These are phyloP conservation scores for Aplysina aerophoba DNA, from an alignment of 37 sponge, comb jelly and placozoan species.

Conservation along the genomic window DNA sequence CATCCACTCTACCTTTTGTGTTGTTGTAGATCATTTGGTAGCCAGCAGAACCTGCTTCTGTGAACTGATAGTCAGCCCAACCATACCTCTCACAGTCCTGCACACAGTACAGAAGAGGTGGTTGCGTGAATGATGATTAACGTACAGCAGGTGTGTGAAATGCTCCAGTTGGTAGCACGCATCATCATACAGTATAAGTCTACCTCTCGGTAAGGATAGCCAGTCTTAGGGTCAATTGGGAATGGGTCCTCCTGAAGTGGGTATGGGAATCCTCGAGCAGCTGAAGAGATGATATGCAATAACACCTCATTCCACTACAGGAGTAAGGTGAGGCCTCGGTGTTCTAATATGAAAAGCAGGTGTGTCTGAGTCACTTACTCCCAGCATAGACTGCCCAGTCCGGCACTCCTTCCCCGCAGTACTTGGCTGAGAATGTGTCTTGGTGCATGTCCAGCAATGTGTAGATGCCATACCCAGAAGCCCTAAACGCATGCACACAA, in stretches of 20 bases:
- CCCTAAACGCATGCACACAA: too few species aligned
- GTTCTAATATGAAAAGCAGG: too few species aligned
- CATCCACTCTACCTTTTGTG: slow-evolving; percentile 77
- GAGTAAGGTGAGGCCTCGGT: too few species aligned
- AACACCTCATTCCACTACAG: too few species aligned
- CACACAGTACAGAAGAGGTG: too few species aligned
- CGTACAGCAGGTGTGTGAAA: too few species aligned
- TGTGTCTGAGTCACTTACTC: too few species aligned
- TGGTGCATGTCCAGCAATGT: slow-evolving; percentile 94
- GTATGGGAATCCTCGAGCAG: slow-evolving; percentile 6
- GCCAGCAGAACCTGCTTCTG: slow-evolving; percentile 61
- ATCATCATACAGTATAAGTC: too few species aligned
- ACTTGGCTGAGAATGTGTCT: slow-evolving; percentile 71
- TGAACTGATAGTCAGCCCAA: slow-evolving; percentile 73
- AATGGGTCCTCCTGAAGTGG: slow-evolving; percentile 18
- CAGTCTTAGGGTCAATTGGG: slow-evolving; percentile 56
- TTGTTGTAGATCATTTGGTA: slow-evolving; percentile 87
- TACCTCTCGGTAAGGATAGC: slow-evolving; percentile 50
- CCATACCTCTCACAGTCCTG: slow-evolving; percentile 67
- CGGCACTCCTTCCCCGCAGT: slow-evolving; percentile 91
- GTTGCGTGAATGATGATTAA: too few species aligned
- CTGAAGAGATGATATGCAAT: too few species aligned
- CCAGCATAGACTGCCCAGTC: slow-evolving; percentile 86
- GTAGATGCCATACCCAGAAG: slow-evolving; percentile 74
- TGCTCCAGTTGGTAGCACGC: too few species aligned